phyloP scores from a whole-genome alignment of 1,140 invertebrate species.

The Galleria mellonella region DNA sequence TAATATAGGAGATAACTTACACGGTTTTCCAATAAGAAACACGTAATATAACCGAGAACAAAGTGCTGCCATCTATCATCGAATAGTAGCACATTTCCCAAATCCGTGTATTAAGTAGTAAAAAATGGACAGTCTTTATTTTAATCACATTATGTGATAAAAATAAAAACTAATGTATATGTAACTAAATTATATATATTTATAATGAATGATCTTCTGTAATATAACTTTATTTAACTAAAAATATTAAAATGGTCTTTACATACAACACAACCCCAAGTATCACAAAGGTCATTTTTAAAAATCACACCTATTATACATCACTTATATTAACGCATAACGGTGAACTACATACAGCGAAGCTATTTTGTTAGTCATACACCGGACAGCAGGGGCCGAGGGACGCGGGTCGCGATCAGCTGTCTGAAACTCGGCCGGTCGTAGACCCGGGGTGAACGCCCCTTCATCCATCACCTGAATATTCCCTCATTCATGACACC shows the following conservation, averaged over 20 bases:
- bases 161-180: too few relatives aligned
- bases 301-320: conserved; percentile 17
- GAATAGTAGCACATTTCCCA: conserved; percentile 26
- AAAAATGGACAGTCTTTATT: too few relatives aligned
- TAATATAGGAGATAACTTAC: too few relatives aligned
- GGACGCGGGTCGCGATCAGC: conserved; percentile 42
- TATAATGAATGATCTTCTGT: too few relatives aligned
- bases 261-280: too few relatives aligned
- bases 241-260: too few relatives aligned
- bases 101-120: too few relatives aligned
- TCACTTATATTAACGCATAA: conserved; percentile 38
- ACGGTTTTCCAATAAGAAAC: too few relatives aligned
- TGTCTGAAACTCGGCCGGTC: conserved; percentile 59
- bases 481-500: conserved; percentile 49
- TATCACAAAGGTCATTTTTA: background rate
- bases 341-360: conserved; percentile 21
- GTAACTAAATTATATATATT: too few relatives aligned
- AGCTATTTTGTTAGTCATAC: conserved; percentile 40
- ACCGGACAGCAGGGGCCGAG: conserved; percentile 15
- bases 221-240: too few relatives aligned
- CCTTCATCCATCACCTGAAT: conserved; percentile 49
- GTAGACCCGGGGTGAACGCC: conserved; percentile 51
- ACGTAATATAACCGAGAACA: too few relatives aligned
- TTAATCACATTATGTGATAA: too few relatives aligned
- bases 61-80: conserved; percentile 32